These are phyloP conservation scores for Rhinolophus ferrumequinum DNA, from an alignment of 2,113 vertebrate genomes.

Conservation along the genomic window DNA sequence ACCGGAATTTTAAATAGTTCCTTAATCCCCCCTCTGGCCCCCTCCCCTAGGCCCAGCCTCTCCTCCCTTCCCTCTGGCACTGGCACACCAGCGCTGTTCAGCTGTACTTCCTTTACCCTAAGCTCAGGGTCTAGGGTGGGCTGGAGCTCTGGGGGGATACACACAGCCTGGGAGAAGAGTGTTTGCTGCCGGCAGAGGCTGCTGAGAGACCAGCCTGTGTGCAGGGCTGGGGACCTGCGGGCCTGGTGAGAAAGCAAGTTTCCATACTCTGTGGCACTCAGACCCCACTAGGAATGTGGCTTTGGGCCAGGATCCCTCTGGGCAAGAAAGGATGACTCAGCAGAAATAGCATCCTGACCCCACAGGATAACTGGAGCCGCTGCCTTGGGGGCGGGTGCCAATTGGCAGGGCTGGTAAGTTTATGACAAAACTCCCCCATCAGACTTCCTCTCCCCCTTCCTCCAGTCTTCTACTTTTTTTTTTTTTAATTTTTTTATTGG, in stretches of 20 bases:
- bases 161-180: background rate
- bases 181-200: constrained; percentile 37
- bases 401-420: constrained; percentile 32
- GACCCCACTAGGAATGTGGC: constrained; percentile 74
- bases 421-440: background rate
- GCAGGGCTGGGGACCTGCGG: background rate
- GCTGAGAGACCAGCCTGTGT: constrained; percentile 35
- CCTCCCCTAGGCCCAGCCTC: background rate
- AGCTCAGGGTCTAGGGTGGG: background rate
- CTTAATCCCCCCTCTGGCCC: background rate
- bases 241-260: constrained; percentile 56
- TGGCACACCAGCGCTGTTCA: background rate
- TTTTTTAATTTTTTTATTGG: no score
- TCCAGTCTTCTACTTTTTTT: no score
- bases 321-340: constrained; percentile 78
- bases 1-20: background rate
- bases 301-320: constrained; percentile 68
- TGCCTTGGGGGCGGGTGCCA: constrained; percentile 14
- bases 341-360: constrained; percentile 66
- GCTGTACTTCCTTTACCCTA: background rate
- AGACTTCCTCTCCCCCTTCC: background rate
- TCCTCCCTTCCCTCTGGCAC: background rate
- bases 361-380: constrained; percentile 58
- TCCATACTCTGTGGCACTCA: constrained; percentile 28
- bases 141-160: background rate